Evolutionary conservation across 2,113 vertebrate species (phyloP).

Genomic region (Garra rufa): DNA sequence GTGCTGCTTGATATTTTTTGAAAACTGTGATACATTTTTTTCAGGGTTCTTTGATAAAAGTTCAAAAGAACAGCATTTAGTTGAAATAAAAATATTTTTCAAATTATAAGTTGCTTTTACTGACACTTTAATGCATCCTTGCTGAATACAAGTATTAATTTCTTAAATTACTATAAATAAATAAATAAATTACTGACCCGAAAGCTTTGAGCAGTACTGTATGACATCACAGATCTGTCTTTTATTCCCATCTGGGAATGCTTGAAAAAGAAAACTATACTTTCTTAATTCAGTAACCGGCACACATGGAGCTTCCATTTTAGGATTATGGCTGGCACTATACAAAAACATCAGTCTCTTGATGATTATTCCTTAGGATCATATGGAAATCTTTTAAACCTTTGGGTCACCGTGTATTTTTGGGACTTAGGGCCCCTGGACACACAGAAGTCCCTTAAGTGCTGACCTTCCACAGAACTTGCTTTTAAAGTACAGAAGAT

Average conservation of each 20-base stretch:
- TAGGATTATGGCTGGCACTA: slow-evolving; percentile 8
- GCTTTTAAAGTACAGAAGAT: slow-evolving; percentile 35
- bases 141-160: neutral
- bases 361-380: slow-evolving; percentile 8
- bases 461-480: neutral
- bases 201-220: neutral
- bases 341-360: slow-evolving; percentile 5
- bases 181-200: neutral
- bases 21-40: too few species aligned
- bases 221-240: neutral
- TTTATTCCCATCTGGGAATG: neutral
- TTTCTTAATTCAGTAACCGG: neutral
- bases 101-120: too few species aligned
- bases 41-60: too few species aligned
- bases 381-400: neutral
- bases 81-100: too few species aligned
- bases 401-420: neutral
- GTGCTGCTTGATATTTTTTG: neutral
- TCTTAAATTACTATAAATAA: neutral
- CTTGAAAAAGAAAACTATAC: neutral
- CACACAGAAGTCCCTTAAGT: slow-evolving; percentile 8
- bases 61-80: too few species aligned
- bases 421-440: slow-evolving; percentile 11
- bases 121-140: neutral
- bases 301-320: neutral